Evolutionary conservation across 2,888 invertebrate species (phyloP).

Genomic region (Norana najaformis): DNA sequence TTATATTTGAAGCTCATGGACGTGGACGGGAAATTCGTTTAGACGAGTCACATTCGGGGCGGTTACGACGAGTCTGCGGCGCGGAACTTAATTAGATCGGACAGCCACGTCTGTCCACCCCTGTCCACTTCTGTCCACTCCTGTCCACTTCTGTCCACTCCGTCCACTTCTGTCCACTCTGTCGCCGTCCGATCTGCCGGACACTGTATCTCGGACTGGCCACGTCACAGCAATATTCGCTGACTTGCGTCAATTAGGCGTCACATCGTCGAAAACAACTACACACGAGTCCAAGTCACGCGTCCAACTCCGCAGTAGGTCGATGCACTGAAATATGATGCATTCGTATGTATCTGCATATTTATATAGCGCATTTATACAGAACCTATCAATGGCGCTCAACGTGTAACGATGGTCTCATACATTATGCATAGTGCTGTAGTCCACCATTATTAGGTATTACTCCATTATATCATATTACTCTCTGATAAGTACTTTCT

Average conservation of each 20-base stretch:
- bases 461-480: no score
- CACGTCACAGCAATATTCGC: background rate
- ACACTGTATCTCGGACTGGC: background rate
- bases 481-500: no score
- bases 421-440: no score
- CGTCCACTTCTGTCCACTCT: background rate
- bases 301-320: background rate
- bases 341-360: background rate
- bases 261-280: background rate
- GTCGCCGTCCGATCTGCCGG: background rate
- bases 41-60: background rate
- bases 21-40: background rate
- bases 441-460: no score
- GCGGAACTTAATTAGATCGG: background rate
- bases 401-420: no score
- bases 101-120: background rate
- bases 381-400: no score
- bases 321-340: background rate
- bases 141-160: background rate
- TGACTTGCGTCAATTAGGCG: slow-evolving; percentile 5
- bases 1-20: background rate
- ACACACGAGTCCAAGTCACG: background rate
- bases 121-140: background rate
- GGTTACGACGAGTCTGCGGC: background rate
- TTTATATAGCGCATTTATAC: background rate